Evolutionary conservation across 2,797 vertebrate species (phyloP).

Genomic region (Crenichthys baileyi): DNA sequence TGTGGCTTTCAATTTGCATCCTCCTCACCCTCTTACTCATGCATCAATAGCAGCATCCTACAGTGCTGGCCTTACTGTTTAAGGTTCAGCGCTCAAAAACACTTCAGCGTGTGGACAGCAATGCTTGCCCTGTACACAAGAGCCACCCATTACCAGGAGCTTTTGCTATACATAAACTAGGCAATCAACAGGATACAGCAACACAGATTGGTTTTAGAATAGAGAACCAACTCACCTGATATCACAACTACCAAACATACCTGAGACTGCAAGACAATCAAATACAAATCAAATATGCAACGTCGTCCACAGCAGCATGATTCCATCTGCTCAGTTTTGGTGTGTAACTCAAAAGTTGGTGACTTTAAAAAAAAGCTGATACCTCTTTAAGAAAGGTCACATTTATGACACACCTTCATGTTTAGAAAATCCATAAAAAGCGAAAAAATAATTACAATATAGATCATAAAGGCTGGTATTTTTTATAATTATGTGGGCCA

Average conservation of each 20-base stretch:
- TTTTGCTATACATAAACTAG: background rate
- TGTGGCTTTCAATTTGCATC: conserved; percentile 1
- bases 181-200: conserved; percentile 3
- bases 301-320: conserved; percentile 37
- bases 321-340: conserved; percentile 8
- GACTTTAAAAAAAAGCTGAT: conserved; percentile 5
- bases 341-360: conserved; percentile 38
- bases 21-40: background rate
- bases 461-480: conserved; percentile 18
- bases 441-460: background rate
- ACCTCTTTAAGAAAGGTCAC: conserved; percentile 1
- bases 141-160: conserved; percentile 1
- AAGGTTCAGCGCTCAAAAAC: conserved; percentile 5
- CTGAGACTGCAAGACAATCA: conserved; percentile 35
- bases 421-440: conserved; percentile 2
- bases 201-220: background rate
- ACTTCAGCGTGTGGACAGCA: conserved; percentile 4
- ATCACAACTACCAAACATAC: conserved; percentile 7
- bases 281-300: conserved; percentile 10
- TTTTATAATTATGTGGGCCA: conserved; percentile 31
- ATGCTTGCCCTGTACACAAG: conserved; percentile 1
- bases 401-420: background rate
- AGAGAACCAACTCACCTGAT: background rate
- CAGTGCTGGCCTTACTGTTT: background rate
- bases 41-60: background rate